Conservation (phyloP, 2,113 vertebrate species). For the Nannobrachium achirus region DNA sequence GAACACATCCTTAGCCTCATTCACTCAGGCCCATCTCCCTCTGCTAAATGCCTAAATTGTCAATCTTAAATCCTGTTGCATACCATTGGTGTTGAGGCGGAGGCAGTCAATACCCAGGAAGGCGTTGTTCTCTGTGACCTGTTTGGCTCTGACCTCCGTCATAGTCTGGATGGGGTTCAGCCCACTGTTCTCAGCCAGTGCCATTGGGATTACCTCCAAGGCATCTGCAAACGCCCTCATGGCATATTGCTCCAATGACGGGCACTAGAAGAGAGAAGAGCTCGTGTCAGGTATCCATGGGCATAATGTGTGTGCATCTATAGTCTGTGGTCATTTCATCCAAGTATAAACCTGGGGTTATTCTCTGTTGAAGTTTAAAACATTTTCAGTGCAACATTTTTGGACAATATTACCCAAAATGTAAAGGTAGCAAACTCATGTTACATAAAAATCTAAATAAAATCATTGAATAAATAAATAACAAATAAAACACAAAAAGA, state of each 20-base stretch:
- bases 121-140: slow-evolving; percentile 90
- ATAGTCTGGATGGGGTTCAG: slow-evolving; percentile 97
- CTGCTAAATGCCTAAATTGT: too few relatives aligned
- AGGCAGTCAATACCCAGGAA: slow-evolving; percentile 94
- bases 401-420: too few relatives aligned
- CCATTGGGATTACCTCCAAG: slow-evolving; percentile 95
- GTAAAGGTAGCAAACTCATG: too few relatives aligned
- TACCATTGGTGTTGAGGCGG: slow-evolving; percentile 92
- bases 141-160: slow-evolving; percentile 90
- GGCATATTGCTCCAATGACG: slow-evolving; percentile 96
- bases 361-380: too few relatives aligned
- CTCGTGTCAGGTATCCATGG: not conserved
- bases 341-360: too few relatives aligned
- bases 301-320: not conserved
- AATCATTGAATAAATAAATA: too few relatives aligned
- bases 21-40: too few relatives aligned
- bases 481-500: too few relatives aligned
- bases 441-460: too few relatives aligned
- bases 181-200: slow-evolving; percentile 93
- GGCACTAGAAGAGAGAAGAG: slow-evolving; percentile 82
- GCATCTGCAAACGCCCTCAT: slow-evolving; percentile 97
- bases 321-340: too few relatives aligned
- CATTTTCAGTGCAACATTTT: too few relatives aligned
- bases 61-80: slow-evolving; percentile 18
- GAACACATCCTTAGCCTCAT: too few relatives aligned